Conservation (phyloP, 2,113 vertebrate genomes). For the Myrmophylax atrothorax region DNA sequence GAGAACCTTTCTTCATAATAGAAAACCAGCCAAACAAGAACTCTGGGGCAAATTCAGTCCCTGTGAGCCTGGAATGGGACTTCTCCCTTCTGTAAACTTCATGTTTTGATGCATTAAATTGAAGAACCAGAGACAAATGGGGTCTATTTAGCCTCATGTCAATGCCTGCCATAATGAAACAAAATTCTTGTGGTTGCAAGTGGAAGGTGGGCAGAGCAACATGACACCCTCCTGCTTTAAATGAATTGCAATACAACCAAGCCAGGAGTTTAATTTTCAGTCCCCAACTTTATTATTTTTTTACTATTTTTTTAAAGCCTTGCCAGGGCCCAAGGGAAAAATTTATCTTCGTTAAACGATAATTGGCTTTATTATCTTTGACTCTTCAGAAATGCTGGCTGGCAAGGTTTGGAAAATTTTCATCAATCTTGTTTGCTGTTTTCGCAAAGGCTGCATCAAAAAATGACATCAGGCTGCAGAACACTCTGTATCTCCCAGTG, state of each 20-base stretch:
- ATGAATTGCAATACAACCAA: conserved; percentile 1
- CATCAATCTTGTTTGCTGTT: conserved; percentile 66
- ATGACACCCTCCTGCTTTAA: not conserved
- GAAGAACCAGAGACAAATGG: not conserved
- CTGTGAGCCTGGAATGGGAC: not conserved
- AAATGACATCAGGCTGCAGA: not conserved
- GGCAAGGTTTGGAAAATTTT: conserved; percentile 56
- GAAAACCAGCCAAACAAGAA: not conserved
- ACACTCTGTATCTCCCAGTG: not conserved
- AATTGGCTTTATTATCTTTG: conserved; percentile 68
- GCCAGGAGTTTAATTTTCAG: conserved; percentile 39
- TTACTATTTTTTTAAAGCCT: not conserved
- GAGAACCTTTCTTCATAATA: not conserved
- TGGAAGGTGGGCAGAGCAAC: not conserved
- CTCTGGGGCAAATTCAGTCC: not conserved
- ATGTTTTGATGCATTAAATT: not conserved
- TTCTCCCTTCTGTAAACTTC: not conserved
- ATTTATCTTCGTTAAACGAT: conserved; percentile 67
- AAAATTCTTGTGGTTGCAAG: not conserved
- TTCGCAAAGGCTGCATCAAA: conserved; percentile 25
- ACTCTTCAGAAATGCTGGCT: conserved; percentile 66
- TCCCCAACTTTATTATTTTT: not conserved
- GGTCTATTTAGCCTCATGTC: not conserved
- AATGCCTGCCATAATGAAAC: not conserved
- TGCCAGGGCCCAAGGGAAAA: conserved; percentile 4